These are phyloP conservation scores for Leucosticte australis DNA, from an alignment of 2,113 vertebrate genomes.

Conservation along the genomic window DNA sequence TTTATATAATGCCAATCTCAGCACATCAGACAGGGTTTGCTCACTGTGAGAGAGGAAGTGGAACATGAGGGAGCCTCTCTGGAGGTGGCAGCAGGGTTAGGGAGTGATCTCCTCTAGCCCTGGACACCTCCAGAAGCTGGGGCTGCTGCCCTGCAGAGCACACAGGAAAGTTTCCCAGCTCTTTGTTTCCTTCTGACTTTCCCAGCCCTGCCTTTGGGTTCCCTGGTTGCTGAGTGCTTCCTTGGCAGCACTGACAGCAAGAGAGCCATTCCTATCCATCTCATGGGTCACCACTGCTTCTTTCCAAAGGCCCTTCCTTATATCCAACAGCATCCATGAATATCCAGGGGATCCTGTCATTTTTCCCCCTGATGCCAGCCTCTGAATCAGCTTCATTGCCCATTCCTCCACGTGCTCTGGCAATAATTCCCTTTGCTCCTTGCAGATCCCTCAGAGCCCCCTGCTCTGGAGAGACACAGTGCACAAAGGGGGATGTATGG, in stretches of 20 bases:
- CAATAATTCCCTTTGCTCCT: neutral
- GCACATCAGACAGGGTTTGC: neutral
- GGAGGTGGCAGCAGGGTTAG: neutral
- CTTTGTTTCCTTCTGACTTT: neutral
- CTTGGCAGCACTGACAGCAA: neutral
- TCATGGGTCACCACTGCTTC: neutral
- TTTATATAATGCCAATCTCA: neutral
- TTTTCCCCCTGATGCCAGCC: neutral
- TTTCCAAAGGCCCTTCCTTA: neutral
- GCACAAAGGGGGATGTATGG: neutral
- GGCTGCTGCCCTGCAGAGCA: neutral
- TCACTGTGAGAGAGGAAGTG: neutral
- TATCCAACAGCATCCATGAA: neutral
- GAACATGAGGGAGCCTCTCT: neutral
- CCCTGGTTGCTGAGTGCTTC: neutral
- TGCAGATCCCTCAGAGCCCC: neutral
- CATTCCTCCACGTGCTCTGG: neutral
- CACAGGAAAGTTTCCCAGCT: neutral
- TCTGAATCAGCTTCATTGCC: neutral
- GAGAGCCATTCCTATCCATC: accelerated
- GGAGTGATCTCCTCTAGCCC: neutral
- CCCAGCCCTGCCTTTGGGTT: neutral
- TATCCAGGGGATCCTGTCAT: neutral
- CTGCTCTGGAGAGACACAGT: neutral
- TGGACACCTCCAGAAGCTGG: neutral